These are phyloP conservation scores for Melanostigma gelatinosum DNA, from an alignment of 2,113 vertebrate species.

Conservation along the genomic window DNA sequence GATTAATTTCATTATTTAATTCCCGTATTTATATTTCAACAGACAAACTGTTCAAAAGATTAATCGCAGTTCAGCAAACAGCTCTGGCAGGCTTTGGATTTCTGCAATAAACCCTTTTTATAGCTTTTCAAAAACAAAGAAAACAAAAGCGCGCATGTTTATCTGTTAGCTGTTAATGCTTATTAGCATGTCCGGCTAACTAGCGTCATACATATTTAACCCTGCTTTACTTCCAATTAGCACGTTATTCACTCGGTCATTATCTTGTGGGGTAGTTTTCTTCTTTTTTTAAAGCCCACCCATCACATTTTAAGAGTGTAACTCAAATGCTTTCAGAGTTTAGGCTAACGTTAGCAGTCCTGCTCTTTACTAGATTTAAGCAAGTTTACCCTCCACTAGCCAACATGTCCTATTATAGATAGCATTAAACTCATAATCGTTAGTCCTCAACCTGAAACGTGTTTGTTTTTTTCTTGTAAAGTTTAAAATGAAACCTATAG, in stretches of 20 bases:
- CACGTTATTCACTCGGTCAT: background rate
- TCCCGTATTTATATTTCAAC: background rate
- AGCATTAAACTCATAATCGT: background rate
- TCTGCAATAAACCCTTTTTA: background rate
- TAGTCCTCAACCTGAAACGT: no score
- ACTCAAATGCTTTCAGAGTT: background rate
- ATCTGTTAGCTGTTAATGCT: background rate
- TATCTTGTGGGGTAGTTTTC: background rate
- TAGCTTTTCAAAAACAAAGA: background rate
- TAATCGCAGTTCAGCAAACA: background rate
- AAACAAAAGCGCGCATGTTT: background rate
- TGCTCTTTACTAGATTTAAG: background rate
- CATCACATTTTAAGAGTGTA: no score
- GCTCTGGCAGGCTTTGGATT: background rate
- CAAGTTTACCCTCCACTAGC: background rate
- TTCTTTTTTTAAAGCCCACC: background rate
- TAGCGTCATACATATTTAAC: background rate
- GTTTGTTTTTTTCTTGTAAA: no score
- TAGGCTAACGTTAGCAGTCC: background rate
- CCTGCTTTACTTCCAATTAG: background rate
- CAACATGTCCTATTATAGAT: background rate
- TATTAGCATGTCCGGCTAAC: background rate
- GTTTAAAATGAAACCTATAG: no score
- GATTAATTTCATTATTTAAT: background rate
- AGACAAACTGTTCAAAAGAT: background rate